Conservation (phyloP, 2,113 vertebrate genomes). For the Macquaria australasica region DNA sequence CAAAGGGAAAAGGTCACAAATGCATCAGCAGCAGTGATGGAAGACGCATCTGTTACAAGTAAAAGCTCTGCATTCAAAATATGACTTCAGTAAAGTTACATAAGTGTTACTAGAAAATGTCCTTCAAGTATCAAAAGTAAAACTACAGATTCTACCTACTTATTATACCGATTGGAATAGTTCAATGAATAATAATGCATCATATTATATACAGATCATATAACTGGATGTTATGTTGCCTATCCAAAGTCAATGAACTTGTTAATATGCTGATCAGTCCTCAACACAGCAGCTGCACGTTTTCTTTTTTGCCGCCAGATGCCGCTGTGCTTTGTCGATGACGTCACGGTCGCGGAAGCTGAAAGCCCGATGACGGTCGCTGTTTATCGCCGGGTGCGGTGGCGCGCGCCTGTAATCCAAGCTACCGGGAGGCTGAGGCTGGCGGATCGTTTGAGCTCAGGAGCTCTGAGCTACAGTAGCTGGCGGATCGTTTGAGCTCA, state of each 20-base stretch:
- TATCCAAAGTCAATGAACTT: too few species aligned
- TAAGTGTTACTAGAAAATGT: too few species aligned
- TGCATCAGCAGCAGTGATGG: too few species aligned
- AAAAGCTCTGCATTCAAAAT: too few species aligned
- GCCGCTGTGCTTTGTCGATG: accelerated
- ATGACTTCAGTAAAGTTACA: too few species aligned
- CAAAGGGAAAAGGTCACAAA: too few species aligned
- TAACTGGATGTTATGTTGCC: too few species aligned
- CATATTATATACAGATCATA: background rate
- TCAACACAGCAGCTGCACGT: background rate
- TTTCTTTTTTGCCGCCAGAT: too few species aligned
- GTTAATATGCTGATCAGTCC: background rate
- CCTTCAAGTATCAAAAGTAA: too few species aligned
- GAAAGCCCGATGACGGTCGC: accelerated
- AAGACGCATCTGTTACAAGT: too few species aligned
- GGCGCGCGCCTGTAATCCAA: conserved; percentile 73
- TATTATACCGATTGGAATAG: background rate
- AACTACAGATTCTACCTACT: background rate
- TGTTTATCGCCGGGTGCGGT: conserved; percentile 29
- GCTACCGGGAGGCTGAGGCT: conserved; percentile 9
- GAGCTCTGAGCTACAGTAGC: too few species aligned
- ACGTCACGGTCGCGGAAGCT: background rate
- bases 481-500: too few species aligned
- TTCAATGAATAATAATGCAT: background rate
- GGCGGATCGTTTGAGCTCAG: conserved; percentile 4